Evolutionary conservation across 2,113 vertebrate genomes (phyloP).

Genomic region (Mus pahari): DNA sequence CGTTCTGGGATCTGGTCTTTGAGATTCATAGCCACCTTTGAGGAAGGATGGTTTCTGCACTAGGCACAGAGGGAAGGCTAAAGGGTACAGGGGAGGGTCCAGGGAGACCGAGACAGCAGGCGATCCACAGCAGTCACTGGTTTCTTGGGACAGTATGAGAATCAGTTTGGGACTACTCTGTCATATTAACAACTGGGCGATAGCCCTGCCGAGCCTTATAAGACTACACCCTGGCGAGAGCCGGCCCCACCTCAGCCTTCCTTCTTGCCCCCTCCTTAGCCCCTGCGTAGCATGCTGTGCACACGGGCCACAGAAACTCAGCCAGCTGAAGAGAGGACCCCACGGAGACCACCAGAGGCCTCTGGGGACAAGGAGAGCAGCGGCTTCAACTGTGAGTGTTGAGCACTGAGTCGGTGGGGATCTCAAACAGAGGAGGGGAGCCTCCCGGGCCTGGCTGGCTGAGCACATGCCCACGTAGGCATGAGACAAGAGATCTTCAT

Average conservation of each 20-base stretch:
- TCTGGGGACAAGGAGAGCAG: neutral
- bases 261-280: slow-evolving; percentile 47
- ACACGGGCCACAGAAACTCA: slow-evolving; percentile 34
- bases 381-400: neutral
- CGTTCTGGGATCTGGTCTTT: neutral
- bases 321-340: neutral
- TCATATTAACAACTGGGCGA: neutral
- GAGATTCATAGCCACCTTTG: neutral
- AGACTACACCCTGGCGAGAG: neutral
- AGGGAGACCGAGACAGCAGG: too few species aligned
- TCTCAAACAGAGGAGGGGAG: neutral
- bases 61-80: neutral
- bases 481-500: neutral
- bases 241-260: fast-evolving
- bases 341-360: neutral
- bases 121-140: neutral
- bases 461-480: neutral
- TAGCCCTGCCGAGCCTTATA: neutral
- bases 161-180: neutral
- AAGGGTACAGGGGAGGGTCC: neutral
- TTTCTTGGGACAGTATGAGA: neutral
- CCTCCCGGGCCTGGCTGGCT: too few species aligned
- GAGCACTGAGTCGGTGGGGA: neutral
- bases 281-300: slow-evolving; percentile 55
- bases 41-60: neutral